These are phyloP conservation scores for Polyploca ridens DNA, from an alignment of 2,888 invertebrate genomes.

Conservation along the genomic window DNA sequence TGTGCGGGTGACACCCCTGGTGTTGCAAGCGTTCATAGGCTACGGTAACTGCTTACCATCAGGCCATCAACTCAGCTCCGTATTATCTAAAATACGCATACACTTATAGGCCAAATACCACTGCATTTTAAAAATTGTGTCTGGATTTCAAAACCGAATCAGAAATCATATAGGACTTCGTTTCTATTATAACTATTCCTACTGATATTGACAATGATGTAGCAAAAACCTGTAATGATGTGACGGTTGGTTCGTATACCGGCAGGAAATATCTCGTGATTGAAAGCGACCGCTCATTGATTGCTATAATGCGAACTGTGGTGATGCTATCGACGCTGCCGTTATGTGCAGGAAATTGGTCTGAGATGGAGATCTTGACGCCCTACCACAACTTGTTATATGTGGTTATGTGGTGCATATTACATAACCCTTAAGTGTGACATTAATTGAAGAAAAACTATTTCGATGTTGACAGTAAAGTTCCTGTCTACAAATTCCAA, in stretches of 20 bases:
- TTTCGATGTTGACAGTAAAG: not conserved
- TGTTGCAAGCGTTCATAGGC: too few relatives aligned
- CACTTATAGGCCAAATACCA: too few relatives aligned
- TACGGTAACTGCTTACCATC: too few relatives aligned
- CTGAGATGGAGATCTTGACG: conserved; percentile 21
- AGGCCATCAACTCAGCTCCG: too few relatives aligned
- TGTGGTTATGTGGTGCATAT: not conserved
- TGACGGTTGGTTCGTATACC: not conserved
- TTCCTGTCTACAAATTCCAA: not conserved
- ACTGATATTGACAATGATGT: not conserved
- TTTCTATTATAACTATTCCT: not conserved
- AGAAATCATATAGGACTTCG: not conserved
- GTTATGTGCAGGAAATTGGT: conserved; percentile 20
- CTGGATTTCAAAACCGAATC: too few relatives aligned
- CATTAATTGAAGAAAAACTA: not conserved
- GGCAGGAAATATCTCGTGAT: conserved; percentile 5
- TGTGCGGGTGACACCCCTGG: too few relatives aligned
- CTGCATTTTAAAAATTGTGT: too few relatives aligned
- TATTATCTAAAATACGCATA: not conserved
- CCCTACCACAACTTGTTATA: conserved; percentile 3
- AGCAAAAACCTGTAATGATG: not conserved
- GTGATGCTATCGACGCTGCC: conserved; percentile 6
- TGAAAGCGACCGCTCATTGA: conserved; percentile 7
- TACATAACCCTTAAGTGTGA: not conserved
- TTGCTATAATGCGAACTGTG: conserved; percentile 8